Evolutionary conservation across 2,113 vertebrate species (phyloP), one percentile per base, ranked within the genome.

Genomic region (Oreotrochilus melanogaster): DNA sequence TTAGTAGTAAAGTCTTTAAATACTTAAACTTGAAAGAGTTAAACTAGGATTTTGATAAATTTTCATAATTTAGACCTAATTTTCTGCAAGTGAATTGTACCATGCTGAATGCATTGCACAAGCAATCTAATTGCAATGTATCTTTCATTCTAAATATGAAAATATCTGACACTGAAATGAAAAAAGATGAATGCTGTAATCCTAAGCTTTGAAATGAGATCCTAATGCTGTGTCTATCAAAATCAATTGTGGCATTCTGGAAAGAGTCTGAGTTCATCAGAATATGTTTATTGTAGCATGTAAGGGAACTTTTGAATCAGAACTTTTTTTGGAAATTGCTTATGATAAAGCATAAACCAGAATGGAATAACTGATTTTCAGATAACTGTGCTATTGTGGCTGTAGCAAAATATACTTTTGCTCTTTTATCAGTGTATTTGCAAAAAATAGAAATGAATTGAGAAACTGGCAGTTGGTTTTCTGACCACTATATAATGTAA

Each of bases 361-460:
- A 85, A 64, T 75, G 53, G 61, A 86, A 94, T 95, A 78, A 83
- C 65, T 92, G 92, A 95, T 89, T 69, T 94, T 86, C 48, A 71
- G 61, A 88, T 93, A 92, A 45, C 23, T 67, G 3, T 53, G 24
- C 30, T 30, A 14, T 89, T 89, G 30, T 72, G n/a, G 18, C 45
- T 33, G 19, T 31, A 85, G 87, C 56, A 87, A 89, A 92, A 81
- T 75, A 57, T 4, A 1, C 25, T 94, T 42, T 76, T 62, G 56
- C 48, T 47, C 86, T 89, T 80, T 72, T 84, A 39, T 67, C 79
- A 37, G 47, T 45, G 0, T 48, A 50, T 66, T 88, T 70, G 69
- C 27, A 57, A 78, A 60, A 93, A 92, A 43, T 23, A 76, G 37
- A n/a, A 58, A 45, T 64, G 64, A 53, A 62, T 51, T 87, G 66